phyloP scores from a whole-genome alignment of 2,888 invertebrate genomes.

The Drosophila paucipuncta region DNA sequence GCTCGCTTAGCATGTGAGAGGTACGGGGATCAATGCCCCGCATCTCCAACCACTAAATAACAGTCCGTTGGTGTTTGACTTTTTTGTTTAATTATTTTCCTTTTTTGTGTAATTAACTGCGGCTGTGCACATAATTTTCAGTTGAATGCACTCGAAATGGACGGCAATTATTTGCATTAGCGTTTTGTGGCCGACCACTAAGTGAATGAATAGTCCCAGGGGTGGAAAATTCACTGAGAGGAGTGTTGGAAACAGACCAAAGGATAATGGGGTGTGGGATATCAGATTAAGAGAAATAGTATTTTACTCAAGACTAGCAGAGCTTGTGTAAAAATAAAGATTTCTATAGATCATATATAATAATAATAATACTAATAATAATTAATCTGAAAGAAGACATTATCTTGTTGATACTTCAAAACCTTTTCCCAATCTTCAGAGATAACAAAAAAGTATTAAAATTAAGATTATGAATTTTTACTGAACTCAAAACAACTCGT shows the following conservation, averaged over 20 bases:
- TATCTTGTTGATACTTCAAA: not conserved
- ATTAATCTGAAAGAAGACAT: not conserved
- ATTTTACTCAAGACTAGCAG: not conserved
- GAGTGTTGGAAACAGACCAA: not conserved
- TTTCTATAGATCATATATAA: not conserved
- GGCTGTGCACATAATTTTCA: slow-evolving; percentile 48
- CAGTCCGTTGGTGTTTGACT: not conserved
- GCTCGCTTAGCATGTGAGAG: slow-evolving; percentile 86
- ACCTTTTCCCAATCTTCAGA: not conserved
- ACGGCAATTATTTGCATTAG: slow-evolving; percentile 71
- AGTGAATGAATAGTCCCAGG: slow-evolving; percentile 22
- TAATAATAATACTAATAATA: not conserved
- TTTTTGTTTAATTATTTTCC: slow-evolving; percentile 32
- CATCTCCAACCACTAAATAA: slow-evolving; percentile 80
- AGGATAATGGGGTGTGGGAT: not conserved
- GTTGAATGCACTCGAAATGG: slow-evolving; percentile 47
- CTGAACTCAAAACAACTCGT: not conserved
- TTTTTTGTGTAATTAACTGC: slow-evolving; percentile 45
- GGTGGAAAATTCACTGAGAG: not conserved
- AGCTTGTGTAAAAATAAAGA: not conserved
- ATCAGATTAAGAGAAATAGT: not conserved
- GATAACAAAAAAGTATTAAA: not conserved
- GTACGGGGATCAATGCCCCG: slow-evolving; percentile 86
- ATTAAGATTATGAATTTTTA: not conserved
- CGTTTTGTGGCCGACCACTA: slow-evolving; percentile 37